These are phyloP conservation scores for Amblyraja radiata DNA, from an alignment of 2,797 vertebrate genomes.

Conservation along the genomic window DNA sequence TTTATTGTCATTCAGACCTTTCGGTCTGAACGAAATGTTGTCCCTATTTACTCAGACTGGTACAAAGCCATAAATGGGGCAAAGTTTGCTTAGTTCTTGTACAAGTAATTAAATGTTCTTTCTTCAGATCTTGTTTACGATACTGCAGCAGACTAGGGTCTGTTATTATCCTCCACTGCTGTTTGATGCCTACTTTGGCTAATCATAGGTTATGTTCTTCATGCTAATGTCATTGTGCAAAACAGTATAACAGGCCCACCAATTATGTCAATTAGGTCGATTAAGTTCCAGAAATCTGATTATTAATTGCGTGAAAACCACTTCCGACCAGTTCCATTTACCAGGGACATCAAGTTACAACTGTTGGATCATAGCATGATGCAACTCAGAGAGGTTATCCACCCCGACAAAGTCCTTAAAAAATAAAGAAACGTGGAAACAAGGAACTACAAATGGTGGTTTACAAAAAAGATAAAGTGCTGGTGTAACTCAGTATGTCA, in stretches of 20 bases:
- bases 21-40: too few species aligned
- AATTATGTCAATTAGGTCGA: background rate
- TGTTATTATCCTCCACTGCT: constrained; percentile 47
- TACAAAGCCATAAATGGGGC: background rate
- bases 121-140: constrained; percentile 52
- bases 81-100: constrained; percentile 9
- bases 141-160: constrained; percentile 53
- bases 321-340: background rate
- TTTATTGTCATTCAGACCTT: too few species aligned
- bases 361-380: too few species aligned
- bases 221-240: background rate
- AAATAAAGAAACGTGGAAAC: too few species aligned
- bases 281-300: background rate
- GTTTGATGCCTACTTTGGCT: constrained; percentile 49
- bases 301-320: constrained; percentile 10
- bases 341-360: background rate
- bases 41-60: constrained; percentile 36
- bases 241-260: background rate
- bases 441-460: too few species aligned
- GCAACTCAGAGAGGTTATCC: too few species aligned
- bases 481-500: too few species aligned
- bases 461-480: too few species aligned
- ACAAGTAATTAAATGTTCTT: constrained; percentile 47
- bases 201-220: constrained; percentile 21
- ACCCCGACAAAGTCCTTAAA: too few species aligned